Evolutionary conservation across 2,113 vertebrate species (phyloP), one percentile per base, ranked within the genome.

Genomic region (Nettapus auritus): DNA sequence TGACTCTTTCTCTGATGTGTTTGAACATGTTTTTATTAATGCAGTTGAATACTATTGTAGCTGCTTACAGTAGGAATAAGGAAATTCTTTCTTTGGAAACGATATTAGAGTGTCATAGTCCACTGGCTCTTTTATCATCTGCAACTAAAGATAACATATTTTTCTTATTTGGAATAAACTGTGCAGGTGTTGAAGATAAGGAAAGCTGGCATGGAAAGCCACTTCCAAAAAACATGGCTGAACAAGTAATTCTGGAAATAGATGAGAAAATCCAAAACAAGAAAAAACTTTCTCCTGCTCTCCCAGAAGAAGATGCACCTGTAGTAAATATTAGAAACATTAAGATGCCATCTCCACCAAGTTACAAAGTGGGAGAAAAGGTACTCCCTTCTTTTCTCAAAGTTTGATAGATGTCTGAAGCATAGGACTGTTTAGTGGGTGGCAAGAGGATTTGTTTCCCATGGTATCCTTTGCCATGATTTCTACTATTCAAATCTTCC

Each of bases 341-440:
- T 94, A 98, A 98, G 93, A 99, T 99, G 99, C 98, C 98, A 36
- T 99, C 98, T 8, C 98, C 98, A 19, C 99, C 99, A 75, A 98
- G 90, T 96, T 99, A 99, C 96, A 99, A 99, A 97, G 68, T 98
- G 38, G 99, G 99, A 94, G 99, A 99, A 94, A 99, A 99, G 98
- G 99, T 99, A 92, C 23, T 44, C 12, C 55, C 15, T 68, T 22
- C 6, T 33, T 78, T 95, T 69, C 81, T 88, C n/a, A 78, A 19
- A 64, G 25, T 53, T 71, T 50, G 42, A 73, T 23, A 55, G 59
- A 2, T 36, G 53, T 34, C 55, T 3, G 1, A 70, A 76, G 36
- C 55, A 34, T 33, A 46, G 64, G 36, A 33, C 29, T 71, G 20
- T 42, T 80, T 18, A 40, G 36, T 34, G 28, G 13, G 17, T 66